A percentile compares a stretch with the other conserved stretches of the same genome.
phyloP scores from a whole-genome alignment of 2,113 vertebrate species.

The Elephas maximus region DNA sequence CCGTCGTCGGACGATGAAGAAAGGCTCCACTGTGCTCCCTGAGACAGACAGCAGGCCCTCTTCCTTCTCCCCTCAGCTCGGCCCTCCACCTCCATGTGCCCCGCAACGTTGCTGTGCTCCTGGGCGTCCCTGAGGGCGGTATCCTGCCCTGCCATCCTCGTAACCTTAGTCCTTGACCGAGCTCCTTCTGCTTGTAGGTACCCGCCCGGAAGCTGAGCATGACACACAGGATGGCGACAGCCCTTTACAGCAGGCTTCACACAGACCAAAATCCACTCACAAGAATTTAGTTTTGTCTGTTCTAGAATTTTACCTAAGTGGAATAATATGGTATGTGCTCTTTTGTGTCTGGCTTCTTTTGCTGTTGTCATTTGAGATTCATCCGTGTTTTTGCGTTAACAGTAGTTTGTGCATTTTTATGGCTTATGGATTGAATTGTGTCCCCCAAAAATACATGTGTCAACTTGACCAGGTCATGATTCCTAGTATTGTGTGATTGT shows the following conservation, averaged over 20 bases:
- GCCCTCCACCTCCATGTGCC: background rate
- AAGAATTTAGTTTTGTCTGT: background rate
- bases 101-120: background rate
- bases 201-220: no score
- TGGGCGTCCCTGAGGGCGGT: rapidly evolving
- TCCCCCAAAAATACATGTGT: no score
- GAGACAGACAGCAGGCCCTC: background rate
- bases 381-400: rapidly evolving
- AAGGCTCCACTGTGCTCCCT: rapidly evolving
- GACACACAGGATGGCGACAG: no score
- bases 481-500: no score
- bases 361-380: no score
- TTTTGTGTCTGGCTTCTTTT: background rate
- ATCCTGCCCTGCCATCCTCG: background rate
- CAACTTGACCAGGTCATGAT: no score
- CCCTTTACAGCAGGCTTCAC: no score
- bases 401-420: rapidly evolving
- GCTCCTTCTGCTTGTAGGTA: rapidly evolving
- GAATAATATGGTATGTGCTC: rapidly evolving
- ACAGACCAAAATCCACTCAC: rapidly evolving
- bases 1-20: no score
- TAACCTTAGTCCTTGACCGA: rapidly evolving
- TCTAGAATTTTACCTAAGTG: background rate
- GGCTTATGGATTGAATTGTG: no score
- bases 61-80: background rate